phyloP scores from a whole-genome alignment of 1,140 invertebrate species.

The Sycophaga agraensis region DNA sequence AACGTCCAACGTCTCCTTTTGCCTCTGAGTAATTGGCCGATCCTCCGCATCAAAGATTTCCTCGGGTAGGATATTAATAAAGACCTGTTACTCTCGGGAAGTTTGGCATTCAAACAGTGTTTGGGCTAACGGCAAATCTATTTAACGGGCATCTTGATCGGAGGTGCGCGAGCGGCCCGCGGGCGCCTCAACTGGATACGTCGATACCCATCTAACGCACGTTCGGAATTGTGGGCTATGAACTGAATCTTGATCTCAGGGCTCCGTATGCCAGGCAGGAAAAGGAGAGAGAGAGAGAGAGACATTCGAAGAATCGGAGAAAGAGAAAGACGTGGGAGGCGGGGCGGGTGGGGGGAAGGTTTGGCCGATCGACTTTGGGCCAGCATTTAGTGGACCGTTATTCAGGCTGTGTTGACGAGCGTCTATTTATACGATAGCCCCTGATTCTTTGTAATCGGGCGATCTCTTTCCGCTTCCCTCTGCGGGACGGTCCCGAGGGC shows the following conservation, averaged over 20 bases:
- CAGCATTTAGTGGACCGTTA: constrained; percentile 38
- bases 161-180: too few relatives aligned
- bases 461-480: constrained; percentile 37
- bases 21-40: too few relatives aligned
- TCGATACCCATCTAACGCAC: constrained; percentile 19
- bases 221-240: constrained; percentile 14
- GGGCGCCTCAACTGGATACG: neutral
- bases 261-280: constrained; percentile 16
- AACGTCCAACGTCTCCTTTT: too few relatives aligned
- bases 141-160: neutral
- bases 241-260: constrained; percentile 18
- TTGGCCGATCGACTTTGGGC: constrained; percentile 27
- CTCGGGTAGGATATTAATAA: too few relatives aligned
- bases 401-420: constrained; percentile 40
- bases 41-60: too few relatives aligned
- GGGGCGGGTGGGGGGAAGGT: neutral
- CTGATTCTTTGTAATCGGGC: constrained; percentile 47
- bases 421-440: constrained; percentile 43
- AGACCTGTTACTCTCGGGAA: too few relatives aligned
- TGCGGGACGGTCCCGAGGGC: too few relatives aligned
- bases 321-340: neutral
- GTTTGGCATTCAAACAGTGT: neutral
- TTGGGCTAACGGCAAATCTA: constrained; percentile 5
- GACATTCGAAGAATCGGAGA: constrained; percentile 36
- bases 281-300: too few relatives aligned